Base-by-base conservation (phyloP, 2,888 invertebrate genomes). In the Bembecia ichneumoniformis region DNA sequence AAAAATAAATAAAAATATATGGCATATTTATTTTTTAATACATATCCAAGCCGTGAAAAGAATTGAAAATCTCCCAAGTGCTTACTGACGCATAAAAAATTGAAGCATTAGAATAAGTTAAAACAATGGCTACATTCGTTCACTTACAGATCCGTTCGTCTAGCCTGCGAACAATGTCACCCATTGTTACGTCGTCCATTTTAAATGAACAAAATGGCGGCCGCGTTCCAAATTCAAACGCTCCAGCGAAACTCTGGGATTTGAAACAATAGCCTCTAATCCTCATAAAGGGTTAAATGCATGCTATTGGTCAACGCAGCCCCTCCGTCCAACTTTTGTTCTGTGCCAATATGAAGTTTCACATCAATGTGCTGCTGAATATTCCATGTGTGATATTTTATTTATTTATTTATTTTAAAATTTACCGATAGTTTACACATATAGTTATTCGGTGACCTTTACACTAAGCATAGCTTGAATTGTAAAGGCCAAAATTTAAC, bases 131-230 rank as follows among this genome's bases (percentile, higher is more conserved):
- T 65, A 68, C 70, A 72, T 79, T 77, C 74, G 68, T 73, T 67
- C 67, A 63, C 61, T 59, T 68, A 75, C 71, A 68, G 73, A 68
- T 68, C 64, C 61, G 70, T 72, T 74, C 72, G 71, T 71, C 72
- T 68, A 70, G 69, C 46, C 40, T 52, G 52, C 56, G 74, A 81
- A 86, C 82, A 87, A 84, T 81, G 79, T 61, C 57, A 58, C 58
- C 79, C 73, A 84, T 84, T 87, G 84, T 87, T 74, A 71, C 70
- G 67, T 61, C 82, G 86, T 84, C 87, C 83, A 83, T 87, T 84
- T 82, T 82, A 86, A 84, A 84, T 82, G 81, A 84, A 78, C 82
- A 86, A 86, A 82, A 87, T 87, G 86, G 86, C 86, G 73, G 64
- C 71, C 64, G 61, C 61, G 74, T 60, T 67, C 71, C 71, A 62